Conservation (phyloP, 2,888 invertebrate species). For the Drosophila ezoana region DNA sequence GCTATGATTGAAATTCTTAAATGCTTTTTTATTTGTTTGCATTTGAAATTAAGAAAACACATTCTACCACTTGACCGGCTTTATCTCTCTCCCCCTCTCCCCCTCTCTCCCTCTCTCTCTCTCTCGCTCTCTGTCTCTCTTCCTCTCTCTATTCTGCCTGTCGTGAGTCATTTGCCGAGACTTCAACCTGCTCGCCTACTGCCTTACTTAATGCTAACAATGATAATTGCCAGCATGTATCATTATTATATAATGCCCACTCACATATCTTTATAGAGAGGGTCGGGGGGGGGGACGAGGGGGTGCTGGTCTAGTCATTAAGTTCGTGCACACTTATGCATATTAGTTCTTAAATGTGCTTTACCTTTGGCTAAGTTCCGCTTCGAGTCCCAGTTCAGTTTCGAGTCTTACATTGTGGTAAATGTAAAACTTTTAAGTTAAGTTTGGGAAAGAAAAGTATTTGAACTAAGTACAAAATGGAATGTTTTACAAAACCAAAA, state of each 20-base stretch:
- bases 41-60: conserved; percentile 62
- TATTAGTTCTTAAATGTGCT: conserved; percentile 8
- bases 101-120: background rate
- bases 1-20: conserved; percentile 72
- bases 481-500: no score
- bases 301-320: no score
- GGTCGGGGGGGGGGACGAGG: conserved; percentile 6
- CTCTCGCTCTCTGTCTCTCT: background rate
- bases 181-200: conserved; percentile 59
- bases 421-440: background rate
- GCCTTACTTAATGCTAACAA: conserved; percentile 54
- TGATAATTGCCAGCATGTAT: conserved; percentile 33
- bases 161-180: conserved; percentile 48
- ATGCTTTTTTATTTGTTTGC: conserved; percentile 73
- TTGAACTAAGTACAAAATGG: no score
- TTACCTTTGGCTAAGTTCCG: background rate
- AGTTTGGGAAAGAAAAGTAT: no score
- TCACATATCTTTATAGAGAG: background rate
- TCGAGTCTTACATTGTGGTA: background rate
- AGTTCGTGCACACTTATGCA: background rate
- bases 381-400: background rate
- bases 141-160: background rate
- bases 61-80: conserved; percentile 22
- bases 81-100: conserved; percentile 6
- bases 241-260: conserved; percentile 54